Base-by-base conservation (phyloP, 2,888 invertebrate species). In the Xestia ashworthii region DNA sequence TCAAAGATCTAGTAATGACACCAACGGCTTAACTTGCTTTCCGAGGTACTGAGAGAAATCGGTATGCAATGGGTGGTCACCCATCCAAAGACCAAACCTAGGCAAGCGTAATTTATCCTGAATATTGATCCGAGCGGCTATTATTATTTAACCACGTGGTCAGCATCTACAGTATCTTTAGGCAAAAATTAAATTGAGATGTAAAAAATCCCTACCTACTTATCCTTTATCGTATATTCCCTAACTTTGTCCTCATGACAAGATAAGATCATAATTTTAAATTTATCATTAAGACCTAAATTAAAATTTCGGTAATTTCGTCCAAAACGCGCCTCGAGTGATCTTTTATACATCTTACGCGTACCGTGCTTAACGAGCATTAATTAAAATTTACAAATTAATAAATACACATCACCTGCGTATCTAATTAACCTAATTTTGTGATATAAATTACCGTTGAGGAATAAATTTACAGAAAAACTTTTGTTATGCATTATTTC, bases 351-450 rank as follows among this genome's bases (percentile, higher is more conserved):
- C 77, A 76, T 87, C 77, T 79, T 80, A 79, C 71, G 67, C 69
- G 19, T 67, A 41, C 65, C 76, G 69, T 71, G 71, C 58, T 22
- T 85, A 87, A 88, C 73, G 80, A 86, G 79, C 48, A 62, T 84
- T 88, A 86, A 88, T 88, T 88, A 88, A 87, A 88, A 83, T 88
- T 79, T 80, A 76, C 75, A 79, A 82, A 86, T 84, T 84, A 87
- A 86, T 87, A 86, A 81, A 64, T 82, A 83, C 62, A 86, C 85
- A 85, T 86, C 84, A 86, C 88, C 87, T 87, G 83, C 74, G 80
- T 87, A 82, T 81, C 79, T 87, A 83, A 87, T 88, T 88, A 88
- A 84, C 86, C 80, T 76, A 87, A 87, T 86, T 86, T 85, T 60
- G 44, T 78, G 70, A 78, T 71, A 78, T 82, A 85, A 82, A 84